Evolutionary conservation across 2,113 vertebrate species (phyloP), one percentile per base, ranked within the genome.

Genomic region (Capreolus pygargus): DNA sequence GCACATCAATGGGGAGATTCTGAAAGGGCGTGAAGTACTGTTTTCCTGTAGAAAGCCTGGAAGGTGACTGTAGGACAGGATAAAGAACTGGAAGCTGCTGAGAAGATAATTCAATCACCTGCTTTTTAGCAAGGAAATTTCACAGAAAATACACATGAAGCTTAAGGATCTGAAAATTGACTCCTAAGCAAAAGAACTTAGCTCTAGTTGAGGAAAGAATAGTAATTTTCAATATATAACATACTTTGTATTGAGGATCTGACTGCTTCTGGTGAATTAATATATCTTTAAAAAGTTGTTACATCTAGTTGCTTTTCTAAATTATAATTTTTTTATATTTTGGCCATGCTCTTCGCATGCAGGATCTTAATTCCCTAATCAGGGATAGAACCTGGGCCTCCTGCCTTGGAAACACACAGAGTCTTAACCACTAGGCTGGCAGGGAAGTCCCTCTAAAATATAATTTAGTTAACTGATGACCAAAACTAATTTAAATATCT

Each of bases 401-500:
- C 12, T 27, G 39, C 39, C 70, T 76, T 76, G 39, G 39, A 43
- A 76, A 43, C 23, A 43, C 0, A 0, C 70, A 76, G 7, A 57
- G 39, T 25, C 70, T 76, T 76, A 25, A 76, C 70, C 23, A 27
- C 70, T 4, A 43, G 23, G 70, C 39, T 0, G 23, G 39, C 70
- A 43, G 23, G 70, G 70, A 43, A 76, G 6, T 43, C 12, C 70
- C 70, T 76, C 70, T 43, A 76, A 76, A 43, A 43, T 43, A 76
- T 43, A 43, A 76, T 14, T 76, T 43, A 93, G 36, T 30, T 28
- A 96, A 88, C 1, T 9, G 0, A 70, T 93, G 86, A 93, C 61
- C 30, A 86, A 79, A 83, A 92, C 91, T 97, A 90, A 96, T 96
- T 97, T 94, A 64, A 85, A 47, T 57, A 64, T 76, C 55, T 23